Percentiles rank a stretch among this genome's conserved stretches.
Conservation (phyloP, 2,113 vertebrate species). For the Nymphicus hollandicus region DNA sequence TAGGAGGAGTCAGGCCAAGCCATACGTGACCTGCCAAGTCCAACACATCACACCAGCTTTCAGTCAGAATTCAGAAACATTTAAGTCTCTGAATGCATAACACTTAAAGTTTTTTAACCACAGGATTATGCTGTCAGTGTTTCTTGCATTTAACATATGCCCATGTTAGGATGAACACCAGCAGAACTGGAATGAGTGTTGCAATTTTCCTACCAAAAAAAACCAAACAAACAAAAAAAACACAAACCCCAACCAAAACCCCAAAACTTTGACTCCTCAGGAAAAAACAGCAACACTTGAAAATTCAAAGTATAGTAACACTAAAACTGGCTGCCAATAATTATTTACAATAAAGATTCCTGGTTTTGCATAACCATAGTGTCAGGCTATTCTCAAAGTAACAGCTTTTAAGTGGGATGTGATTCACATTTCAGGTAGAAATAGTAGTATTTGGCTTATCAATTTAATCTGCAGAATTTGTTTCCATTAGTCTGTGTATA, state of each 20-base stretch:
- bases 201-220: not conserved
- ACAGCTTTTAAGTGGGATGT: not conserved
- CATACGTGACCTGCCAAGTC: rapidly evolving
- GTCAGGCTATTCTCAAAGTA: not conserved
- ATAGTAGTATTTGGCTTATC: not conserved
- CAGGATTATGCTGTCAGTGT: not conserved
- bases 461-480: not conserved
- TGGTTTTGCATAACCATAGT: not conserved
- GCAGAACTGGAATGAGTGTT: not conserved
- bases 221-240: no score
- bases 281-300: not conserved
- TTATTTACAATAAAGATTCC: not conserved
- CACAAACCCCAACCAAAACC: not conserved
- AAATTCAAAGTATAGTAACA: not conserved
- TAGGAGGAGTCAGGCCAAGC: not conserved
- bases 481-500: not conserved
- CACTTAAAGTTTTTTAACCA: not conserved
- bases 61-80: not conserved
- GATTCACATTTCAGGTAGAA: not conserved
- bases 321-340: not conserved
- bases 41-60: not conserved
- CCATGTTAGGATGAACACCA: not conserved
- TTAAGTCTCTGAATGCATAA: not conserved
- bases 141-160: not conserved
- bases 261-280: not conserved